Evolutionary conservation across 1,140 invertebrate species (phyloP), one percentile per base, ranked within the genome.

Genomic region (Heliconius nattereri): DNA sequence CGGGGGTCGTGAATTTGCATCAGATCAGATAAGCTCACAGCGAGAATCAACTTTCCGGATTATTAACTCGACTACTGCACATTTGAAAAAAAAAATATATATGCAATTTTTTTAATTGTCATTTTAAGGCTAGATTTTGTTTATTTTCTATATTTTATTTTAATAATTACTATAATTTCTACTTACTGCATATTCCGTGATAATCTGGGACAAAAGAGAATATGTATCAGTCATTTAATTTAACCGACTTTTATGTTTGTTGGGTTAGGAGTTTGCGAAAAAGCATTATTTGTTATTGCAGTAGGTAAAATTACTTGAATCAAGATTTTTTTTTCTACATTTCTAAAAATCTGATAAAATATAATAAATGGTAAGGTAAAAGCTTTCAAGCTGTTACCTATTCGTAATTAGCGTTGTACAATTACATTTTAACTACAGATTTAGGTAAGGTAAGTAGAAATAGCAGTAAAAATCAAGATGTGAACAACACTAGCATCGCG

Each of bases 401-500:
- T 57, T 52, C 54, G 20, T 57, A 57, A 23, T 57, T 66, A 66
- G 23, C 9, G 26, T 29, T 66, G 23, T n/a, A 66, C 23, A 13
- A 66, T 23, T 29, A 52, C 20, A 52, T 52, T 49, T 74, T 74
- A 29, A 52, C 73, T 52, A n/a, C 5, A 74, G 29, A 37, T 49
- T n/a, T 74, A 7, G 26, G 23, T 72, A 72, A 37, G 32, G 71
- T 23, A 72, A 72, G 19, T 72, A 37, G 32, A 72, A 66, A 66
- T 66, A 74, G 9, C 37, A 49, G 73, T 74, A 74, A 74, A 74
- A 78, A 81, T 81, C 79, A 81, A 81, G 76, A 81, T 81, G 49
- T 77, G 75, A 80, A 80, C 79, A 83, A 79, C 74, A 76, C 80
- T 82, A 82, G 84, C 82, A 76, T 81, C 87, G 91, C 90, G 84